Percentiles rank a stretch among this genome's conserved stretches.
Evolutionary conservation across 1,140 invertebrate species (phyloP).

Genomic region (Saccostrea cuccullata): DNA sequence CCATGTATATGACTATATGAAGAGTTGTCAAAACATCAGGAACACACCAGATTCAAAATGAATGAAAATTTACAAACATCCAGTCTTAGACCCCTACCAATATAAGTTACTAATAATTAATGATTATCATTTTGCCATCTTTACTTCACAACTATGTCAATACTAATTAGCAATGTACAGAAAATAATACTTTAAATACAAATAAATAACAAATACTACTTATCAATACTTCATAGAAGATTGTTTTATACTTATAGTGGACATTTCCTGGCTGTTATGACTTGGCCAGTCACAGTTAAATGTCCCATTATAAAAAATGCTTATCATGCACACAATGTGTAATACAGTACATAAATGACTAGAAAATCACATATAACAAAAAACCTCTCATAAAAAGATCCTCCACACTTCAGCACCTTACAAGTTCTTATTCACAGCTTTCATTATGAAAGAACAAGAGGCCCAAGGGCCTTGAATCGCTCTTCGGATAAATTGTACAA

Average conservation of each 20-base stretch:
- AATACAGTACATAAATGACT: conserved; percentile 14
- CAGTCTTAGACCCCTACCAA: background rate
- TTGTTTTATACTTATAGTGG: background rate
- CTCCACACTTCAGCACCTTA: background rate
- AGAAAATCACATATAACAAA: background rate
- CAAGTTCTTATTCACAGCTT: background rate
- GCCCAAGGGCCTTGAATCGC: too few species aligned
- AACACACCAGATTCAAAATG: background rate
- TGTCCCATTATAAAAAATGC: background rate
- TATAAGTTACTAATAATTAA: background rate
- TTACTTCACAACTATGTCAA: background rate
- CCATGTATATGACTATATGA: too few species aligned
- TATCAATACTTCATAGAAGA: background rate
- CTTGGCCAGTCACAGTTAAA: background rate
- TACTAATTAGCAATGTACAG: background rate
- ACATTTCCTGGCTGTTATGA: background rate
- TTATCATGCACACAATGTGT: background rate
- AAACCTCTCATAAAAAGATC: background rate
- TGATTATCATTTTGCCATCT: background rate
- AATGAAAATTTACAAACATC: background rate
- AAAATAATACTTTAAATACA: background rate
- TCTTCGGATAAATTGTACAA: too few species aligned
- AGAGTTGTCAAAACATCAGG: too few species aligned
- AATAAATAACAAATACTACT: background rate
- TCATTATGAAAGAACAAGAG: background rate